Conservation (phyloP, 2,797 vertebrate species). For the Limnodromus scolopaceus region DNA sequence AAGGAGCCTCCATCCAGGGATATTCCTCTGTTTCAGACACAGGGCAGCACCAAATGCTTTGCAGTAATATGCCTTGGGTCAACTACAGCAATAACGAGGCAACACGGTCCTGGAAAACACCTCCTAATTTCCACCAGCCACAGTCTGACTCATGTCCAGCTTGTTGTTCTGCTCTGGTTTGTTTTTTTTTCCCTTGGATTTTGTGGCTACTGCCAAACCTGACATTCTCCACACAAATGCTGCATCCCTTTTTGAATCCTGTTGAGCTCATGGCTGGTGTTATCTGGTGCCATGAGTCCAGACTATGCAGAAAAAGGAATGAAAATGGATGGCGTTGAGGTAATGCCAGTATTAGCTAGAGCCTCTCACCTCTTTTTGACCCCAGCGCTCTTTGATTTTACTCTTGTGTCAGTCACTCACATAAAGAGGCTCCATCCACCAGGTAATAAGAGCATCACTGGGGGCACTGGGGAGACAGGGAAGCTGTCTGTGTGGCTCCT, state of each 20-base stretch:
- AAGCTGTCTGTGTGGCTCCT: not conserved
- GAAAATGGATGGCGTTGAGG: not conserved
- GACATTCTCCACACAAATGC: not conserved
- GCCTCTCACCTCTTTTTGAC: not conserved
- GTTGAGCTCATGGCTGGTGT: not conserved
- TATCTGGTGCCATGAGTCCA: not conserved
- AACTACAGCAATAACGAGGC: rapidly evolving
- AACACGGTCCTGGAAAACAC: not conserved
- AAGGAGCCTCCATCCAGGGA: not conserved
- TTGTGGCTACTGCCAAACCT: not conserved
- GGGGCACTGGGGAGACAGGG: not conserved
- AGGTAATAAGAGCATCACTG: not conserved
- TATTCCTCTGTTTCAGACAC: not conserved
- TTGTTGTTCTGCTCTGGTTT: not conserved
- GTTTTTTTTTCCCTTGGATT: not conserved
- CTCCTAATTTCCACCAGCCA: not conserved
- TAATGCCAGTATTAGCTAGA: not conserved
- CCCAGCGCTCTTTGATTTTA: not conserved
- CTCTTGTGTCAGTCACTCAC: not conserved
- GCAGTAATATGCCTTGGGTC: not conserved
- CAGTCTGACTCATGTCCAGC: not conserved
- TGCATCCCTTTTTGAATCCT: not conserved
- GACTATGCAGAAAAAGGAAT: not conserved
- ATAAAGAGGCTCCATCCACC: not conserved
- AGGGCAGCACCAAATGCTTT: not conserved